Percentiles rank a stretch among this genome's conserved stretches.
phyloP scores from a whole-genome alignment of 2,113 vertebrate genomes.

The Columbina picui region DNA sequence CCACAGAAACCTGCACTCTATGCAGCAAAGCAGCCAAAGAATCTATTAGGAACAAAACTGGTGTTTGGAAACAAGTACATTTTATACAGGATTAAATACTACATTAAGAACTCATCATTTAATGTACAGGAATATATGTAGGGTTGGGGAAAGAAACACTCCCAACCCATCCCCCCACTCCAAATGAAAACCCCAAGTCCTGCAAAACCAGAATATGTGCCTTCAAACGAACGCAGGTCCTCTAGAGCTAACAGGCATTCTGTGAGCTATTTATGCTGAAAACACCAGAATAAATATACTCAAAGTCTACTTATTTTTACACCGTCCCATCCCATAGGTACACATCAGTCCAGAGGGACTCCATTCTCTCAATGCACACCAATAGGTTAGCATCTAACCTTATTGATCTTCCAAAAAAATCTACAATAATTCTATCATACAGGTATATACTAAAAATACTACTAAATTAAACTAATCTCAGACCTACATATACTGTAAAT shows the following conservation, averaged over 20 bases:
- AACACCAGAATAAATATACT: not conserved
- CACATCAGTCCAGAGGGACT: not conserved
- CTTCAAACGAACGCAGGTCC: not conserved
- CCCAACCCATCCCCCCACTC: not conserved
- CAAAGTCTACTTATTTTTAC: not conserved
- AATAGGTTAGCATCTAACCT: not conserved
- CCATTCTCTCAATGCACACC: not conserved
- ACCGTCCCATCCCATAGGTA: not conserved
- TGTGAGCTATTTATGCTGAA: not conserved
- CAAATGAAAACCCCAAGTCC: not conserved
- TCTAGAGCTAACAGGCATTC: not conserved
- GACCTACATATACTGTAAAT: not conserved
- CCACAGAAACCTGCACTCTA: not conserved
- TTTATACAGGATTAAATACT: not conserved
- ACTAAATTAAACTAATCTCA: not conserved
- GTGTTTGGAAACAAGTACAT: not conserved
- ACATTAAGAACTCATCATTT: not conserved
- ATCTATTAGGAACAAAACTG: not conserved
- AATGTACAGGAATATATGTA: not conserved
- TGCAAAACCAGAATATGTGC: not conserved
- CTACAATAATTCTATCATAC: not conserved
- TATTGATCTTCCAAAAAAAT: not conserved
- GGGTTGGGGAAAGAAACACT: not conserved
- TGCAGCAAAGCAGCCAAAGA: not conserved
- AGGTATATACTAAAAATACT: not conserved